Evolutionary conservation across 1,140 invertebrate genomes (phyloP).

Genomic region (Brachionus koreanus): DNA sequence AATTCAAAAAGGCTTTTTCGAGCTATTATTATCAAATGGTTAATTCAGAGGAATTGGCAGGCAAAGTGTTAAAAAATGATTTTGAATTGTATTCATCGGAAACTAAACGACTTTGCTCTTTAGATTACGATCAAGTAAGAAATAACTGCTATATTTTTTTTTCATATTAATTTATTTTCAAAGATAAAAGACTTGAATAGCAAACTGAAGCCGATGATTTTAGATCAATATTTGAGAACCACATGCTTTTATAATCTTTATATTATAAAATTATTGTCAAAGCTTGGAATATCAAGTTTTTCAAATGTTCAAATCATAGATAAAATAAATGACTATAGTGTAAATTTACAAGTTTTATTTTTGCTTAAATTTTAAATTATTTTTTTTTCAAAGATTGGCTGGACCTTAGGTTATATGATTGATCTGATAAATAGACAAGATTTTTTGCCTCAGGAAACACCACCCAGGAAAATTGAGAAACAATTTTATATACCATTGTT

Average conservation of each 20-base stretch:
- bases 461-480: not conserved
- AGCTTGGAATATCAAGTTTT: not conserved
- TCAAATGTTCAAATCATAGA: constrained; percentile 6
- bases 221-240: not conserved
- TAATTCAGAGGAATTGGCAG: constrained; percentile 4
- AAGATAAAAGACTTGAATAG: not conserved
- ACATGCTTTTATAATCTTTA: constrained; percentile 35
- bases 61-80: not conserved
- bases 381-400: not conserved
- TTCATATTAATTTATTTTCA: not conserved
- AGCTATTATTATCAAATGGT: constrained; percentile 41
- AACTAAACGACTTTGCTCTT: not conserved
- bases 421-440: constrained; percentile 26
- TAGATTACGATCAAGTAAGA: constrained; percentile 16
- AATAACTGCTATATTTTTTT: not conserved
- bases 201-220: not conserved
- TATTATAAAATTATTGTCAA: not conserved
- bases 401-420: constrained; percentile 35
- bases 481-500: not conserved
- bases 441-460: constrained; percentile 18
- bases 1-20: constrained; percentile 14
- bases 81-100: not conserved
- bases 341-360: not conserved
- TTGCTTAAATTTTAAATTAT: not conserved
- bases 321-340: not conserved